Evolutionary conservation across 2,797 vertebrate species (phyloP).

Genomic region (Spea hammondii): DNA sequence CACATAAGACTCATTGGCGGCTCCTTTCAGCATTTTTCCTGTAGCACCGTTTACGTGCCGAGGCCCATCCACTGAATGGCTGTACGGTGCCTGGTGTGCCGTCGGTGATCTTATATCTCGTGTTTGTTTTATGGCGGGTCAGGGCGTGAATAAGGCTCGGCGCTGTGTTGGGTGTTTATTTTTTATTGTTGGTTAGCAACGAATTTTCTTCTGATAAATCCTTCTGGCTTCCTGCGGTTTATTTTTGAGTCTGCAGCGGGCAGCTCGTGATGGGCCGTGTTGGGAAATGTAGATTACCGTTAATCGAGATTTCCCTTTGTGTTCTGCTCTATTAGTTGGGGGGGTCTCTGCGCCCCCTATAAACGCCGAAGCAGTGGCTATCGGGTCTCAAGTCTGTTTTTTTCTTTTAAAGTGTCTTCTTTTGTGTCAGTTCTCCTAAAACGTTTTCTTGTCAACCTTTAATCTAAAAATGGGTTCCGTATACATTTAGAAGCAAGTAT

Average conservation of each 20-base stretch:
- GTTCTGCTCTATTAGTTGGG: not conserved
- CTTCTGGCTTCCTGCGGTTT: too few species aligned
- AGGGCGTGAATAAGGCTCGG: constrained; percentile 15
- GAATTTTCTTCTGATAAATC: not conserved
- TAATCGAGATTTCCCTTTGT: not conserved
- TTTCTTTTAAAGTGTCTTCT: too few species aligned
- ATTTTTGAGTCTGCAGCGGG: not conserved
- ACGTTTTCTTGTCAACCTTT: too few species aligned
- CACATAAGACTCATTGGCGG: not conserved
- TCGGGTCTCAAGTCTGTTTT: too few species aligned
- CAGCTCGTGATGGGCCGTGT: not conserved
- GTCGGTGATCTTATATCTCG: not conserved
- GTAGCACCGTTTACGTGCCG: not conserved
- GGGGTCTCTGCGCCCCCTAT: not conserved
- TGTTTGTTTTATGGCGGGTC: constrained; percentile 34
- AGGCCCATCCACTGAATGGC: not conserved
- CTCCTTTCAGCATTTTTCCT: not conserved
- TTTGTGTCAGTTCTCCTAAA: too few species aligned
- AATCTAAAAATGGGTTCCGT: too few species aligned
- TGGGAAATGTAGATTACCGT: not conserved
- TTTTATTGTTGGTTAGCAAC: not conserved
- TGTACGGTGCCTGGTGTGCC: not conserved
- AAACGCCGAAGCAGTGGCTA: too few species aligned
- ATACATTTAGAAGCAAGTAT: too few species aligned
- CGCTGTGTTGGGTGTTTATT: not conserved